Base-by-base conservation (phyloP, 2,113 vertebrate genomes). In the Etia nguti region DNA sequence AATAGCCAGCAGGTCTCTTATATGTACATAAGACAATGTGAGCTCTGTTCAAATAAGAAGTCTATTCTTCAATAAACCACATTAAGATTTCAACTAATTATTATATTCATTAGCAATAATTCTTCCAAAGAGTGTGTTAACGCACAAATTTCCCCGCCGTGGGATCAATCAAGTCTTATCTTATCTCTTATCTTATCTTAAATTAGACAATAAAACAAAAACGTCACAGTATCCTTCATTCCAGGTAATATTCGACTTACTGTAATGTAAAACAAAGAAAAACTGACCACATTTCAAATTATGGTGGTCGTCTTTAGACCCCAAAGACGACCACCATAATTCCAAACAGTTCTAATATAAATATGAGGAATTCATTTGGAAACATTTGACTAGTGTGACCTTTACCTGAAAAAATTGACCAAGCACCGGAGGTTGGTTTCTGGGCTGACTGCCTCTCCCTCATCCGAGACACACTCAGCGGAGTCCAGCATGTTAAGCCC, bases 361-460 rank as follows among this genome's bases (percentile, higher is more conserved):
- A 4, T 29, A 26, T 3, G 6, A 22, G 9, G 6, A 11, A 48
- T 55, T 85, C 2, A 10, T 73, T 38, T 60, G 43, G 18, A 43
- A 50, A 79, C 4, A 2, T 16, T 10, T 77, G 46, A 46, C 18
- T 79, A 8, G 26, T 36, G n/a, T 36, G 8, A 54, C 20, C 10
- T 52, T 86, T 83, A 96, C 96, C 96, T 97, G 95, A 99, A 99
- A 87, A 99, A 99, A 88, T 99, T 99, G 24, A 99, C 98, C 77
- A 99, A 96, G 92, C 99, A 99, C 73, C 97, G 98, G 34, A 99
- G 97, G 81, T 99, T 98, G 92, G 97, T 98, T 94, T 99, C 98
- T 2, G 98, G 97, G 88, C 96, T 98, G 31, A 98, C 97, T 2
- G 96, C 92, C 59, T 97, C 95, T 6, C 95, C 96, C 1, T 95